Evolutionary conservation across 2,113 vertebrate genomes (phyloP).

Genomic region (Monopterus albus): DNA sequence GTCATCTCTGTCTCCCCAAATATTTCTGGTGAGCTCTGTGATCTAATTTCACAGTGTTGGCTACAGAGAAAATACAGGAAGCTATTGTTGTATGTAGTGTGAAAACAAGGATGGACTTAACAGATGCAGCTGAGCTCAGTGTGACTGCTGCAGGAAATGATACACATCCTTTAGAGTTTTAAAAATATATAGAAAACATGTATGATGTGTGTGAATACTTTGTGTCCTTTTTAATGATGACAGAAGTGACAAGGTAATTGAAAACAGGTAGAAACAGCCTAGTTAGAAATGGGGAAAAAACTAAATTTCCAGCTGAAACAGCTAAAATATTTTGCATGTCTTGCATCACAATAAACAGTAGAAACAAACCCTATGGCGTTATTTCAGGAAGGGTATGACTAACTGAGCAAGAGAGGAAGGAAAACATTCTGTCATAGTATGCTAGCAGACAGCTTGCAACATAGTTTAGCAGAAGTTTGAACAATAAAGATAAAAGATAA

Average conservation of each 20-base stretch:
- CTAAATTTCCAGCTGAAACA: neutral
- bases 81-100: too few relatives aligned
- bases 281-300: neutral
- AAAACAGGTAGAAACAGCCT: neutral
- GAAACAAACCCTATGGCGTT: constrained; percentile 14
- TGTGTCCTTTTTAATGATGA: neutral
- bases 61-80: neutral
- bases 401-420: constrained; percentile 4
- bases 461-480: constrained; percentile 6
- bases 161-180: constrained; percentile 7
- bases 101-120: neutral
- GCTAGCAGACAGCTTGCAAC: constrained; percentile 1
- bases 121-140: constrained; percentile 5
- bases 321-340: constrained; percentile 10
- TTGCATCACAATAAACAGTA: constrained; percentile 20
- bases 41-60: neutral
- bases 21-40: neutral
- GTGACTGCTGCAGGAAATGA: constrained; percentile 46
- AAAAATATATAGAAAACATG: neutral
- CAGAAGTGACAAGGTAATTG: neutral
- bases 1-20: neutral
- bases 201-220: too few relatives aligned
- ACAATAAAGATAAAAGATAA: neutral
- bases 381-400: constrained; percentile 11
- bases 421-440: neutral